Evolutionary conservation across 2,113 vertebrate genomes (phyloP).

Genomic region (Epinephelus moara): DNA sequence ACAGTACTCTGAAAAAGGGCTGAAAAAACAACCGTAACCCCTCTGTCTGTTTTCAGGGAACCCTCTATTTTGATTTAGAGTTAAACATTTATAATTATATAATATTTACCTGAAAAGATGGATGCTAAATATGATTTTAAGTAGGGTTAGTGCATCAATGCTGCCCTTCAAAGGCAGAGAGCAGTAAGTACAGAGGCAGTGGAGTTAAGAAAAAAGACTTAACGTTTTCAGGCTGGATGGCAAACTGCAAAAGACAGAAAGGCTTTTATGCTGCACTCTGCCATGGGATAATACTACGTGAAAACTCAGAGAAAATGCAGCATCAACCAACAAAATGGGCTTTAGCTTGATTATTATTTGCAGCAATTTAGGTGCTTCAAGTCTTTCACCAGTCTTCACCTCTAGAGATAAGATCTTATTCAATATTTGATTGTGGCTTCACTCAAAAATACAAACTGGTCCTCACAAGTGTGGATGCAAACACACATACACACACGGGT

Average conservation of each 20-base stretch:
- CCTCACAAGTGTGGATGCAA: neutral
- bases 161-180: neutral
- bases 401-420: too few species aligned
- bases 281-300: too few species aligned
- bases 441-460: neutral
- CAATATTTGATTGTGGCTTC: neutral
- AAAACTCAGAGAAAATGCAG: too few species aligned
- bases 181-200: neutral
- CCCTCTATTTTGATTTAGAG: neutral
- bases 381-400: neutral
- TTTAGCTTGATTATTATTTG: too few species aligned
- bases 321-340: too few species aligned
- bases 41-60: neutral
- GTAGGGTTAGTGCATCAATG: neutral
- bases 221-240: too few species aligned
- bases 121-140: neutral
- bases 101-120: neutral
- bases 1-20: neutral
- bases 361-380: neutral
- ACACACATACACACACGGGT: slow-evolving; percentile 10
- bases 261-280: too few species aligned
- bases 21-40: too few species aligned
- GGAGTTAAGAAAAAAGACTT: too few species aligned
- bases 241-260: too few species aligned
- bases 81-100: neutral